Percentiles rank a stretch among this genome's conserved stretches.
Evolutionary conservation across 1,140 invertebrate species (phyloP).

Genomic region (Philotrypesis tridentata): DNA sequence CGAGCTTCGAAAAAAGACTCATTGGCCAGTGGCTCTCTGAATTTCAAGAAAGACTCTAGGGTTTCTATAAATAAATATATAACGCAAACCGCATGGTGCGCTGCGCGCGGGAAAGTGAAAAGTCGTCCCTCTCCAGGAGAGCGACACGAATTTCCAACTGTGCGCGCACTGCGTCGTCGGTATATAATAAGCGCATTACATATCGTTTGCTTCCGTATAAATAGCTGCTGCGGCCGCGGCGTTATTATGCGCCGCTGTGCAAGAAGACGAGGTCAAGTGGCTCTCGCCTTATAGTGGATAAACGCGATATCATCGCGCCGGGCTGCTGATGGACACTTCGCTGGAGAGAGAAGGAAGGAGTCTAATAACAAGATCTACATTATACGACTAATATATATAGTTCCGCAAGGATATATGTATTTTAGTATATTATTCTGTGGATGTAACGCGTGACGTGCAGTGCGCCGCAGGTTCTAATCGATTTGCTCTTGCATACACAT

Average conservation of each 20-base stretch:
- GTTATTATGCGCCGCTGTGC: no score
- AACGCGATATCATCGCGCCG: constrained; percentile 1
- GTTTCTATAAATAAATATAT: constrained; percentile 24
- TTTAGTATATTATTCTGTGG: no score
- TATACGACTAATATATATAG: no score
- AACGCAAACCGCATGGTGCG: not conserved
- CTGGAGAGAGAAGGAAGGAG: no score
- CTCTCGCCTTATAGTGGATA: not conserved
- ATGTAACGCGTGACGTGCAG: no score
- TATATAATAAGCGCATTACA: not conserved
- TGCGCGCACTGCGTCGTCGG: not conserved
- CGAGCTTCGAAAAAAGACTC: not conserved
- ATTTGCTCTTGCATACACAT: no score
- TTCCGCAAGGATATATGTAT: no score
- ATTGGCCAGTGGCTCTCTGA: no score
- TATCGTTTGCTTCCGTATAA: constrained; percentile 33
- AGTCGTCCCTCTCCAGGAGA: constrained; percentile 1
- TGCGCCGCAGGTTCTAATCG: no score
- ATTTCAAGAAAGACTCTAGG: no score
- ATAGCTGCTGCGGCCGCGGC: constrained; percentile 5
- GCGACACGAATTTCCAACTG: not conserved
- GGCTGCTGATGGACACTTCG: not conserved
- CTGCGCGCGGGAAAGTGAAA: constrained; percentile 13
- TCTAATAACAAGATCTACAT: no score
- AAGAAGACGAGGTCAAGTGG: constrained; percentile 32